Evolutionary conservation across 1,140 invertebrate genomes (phyloP), one percentile per base, ranked within the genome.

Genomic region (Cydia strobilella): DNA sequence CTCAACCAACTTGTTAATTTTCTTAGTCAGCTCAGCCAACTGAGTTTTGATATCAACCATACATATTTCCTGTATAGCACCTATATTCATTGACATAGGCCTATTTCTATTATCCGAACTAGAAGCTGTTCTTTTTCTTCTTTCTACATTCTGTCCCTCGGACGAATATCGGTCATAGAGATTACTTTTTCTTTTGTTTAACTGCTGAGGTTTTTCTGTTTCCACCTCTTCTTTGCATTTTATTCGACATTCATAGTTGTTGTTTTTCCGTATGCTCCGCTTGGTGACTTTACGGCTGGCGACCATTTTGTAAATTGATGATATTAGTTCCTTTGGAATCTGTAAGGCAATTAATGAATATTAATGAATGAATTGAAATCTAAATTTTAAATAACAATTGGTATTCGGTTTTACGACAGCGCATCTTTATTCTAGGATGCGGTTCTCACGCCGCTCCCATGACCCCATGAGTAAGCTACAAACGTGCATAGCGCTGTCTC

Each of bases 321-420:
- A 89, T 79, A 97, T 95, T 23, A 97, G 90, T 54, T 97, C 95
- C 81, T 95, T 95, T 0, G 97, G 96, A 76, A 97, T 94, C 93
- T 93, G 79, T 35, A 86, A 89, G 25, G 7, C 71, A 63, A 23
- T 59, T 10, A 59, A 73, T 45, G 39, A 71, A 27, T 18, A 27
- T 48, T 45, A 45, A 45, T 42, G 12, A 42, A 42, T 42, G 39
- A 9, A 12, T 42, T 42, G 39, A n/a, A n/a, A n/a, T 42, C 12
- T 42, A 42, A 10, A 42, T 42, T 42, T 42, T 42, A 10, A 7
- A 10, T 42, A 10, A 42, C 39, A 12, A 2, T 42, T 13, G 12
- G 39, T 12, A 42, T 42, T 10, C 39, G 39, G 39, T 42, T 42
- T 12, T 42, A 42, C 39, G 39, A 13, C 10, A 42, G 39, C 10